phyloP scores from a whole-genome alignment of 2,113 vertebrate genomes.

The Thermophis baileyi region DNA sequence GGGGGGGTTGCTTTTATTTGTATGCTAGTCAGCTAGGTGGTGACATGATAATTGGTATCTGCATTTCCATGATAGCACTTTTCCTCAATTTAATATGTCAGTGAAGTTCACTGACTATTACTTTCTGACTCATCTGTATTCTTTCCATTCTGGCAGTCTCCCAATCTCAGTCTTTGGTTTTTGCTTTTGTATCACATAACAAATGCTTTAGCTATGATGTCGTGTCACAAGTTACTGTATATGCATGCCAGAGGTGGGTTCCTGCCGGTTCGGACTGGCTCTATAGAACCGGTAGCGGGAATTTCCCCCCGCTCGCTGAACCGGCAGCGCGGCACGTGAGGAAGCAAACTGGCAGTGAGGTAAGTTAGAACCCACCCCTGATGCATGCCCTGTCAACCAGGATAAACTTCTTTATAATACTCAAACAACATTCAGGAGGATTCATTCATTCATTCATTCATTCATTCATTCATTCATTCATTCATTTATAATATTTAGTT shows the following conservation, averaged over 20 bases:
- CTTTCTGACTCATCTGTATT: not conserved
- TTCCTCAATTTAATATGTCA: not conserved
- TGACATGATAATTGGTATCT: not conserved
- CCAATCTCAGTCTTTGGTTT: not conserved
- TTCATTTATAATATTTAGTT: not conserved
- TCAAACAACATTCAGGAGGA: not conserved
- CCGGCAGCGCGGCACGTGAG: too few relatives aligned
- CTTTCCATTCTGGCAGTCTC: not conserved
- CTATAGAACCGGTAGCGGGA: too few relatives aligned
- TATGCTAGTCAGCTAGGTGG: not conserved
- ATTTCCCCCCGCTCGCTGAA: too few relatives aligned
- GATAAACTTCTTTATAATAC: not conserved
- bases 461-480: too few relatives aligned
- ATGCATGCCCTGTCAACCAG: not conserved
- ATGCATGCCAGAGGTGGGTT: too few relatives aligned
- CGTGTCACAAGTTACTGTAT: not conserved
- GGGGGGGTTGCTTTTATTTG: not conserved
- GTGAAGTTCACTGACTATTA: not conserved
- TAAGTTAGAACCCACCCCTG: too few relatives aligned
- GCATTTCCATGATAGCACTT: not conserved
- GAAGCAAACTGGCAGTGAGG: too few relatives aligned
- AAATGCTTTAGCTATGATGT: not conserved
- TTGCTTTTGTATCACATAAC: not conserved
- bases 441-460: too few relatives aligned
- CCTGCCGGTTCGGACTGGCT: too few relatives aligned